A percentile compares a stretch with the other conserved stretches of the same genome.
Conservation (phyloP, 2,888 invertebrate species). For the Abrostola triplasia region DNA sequence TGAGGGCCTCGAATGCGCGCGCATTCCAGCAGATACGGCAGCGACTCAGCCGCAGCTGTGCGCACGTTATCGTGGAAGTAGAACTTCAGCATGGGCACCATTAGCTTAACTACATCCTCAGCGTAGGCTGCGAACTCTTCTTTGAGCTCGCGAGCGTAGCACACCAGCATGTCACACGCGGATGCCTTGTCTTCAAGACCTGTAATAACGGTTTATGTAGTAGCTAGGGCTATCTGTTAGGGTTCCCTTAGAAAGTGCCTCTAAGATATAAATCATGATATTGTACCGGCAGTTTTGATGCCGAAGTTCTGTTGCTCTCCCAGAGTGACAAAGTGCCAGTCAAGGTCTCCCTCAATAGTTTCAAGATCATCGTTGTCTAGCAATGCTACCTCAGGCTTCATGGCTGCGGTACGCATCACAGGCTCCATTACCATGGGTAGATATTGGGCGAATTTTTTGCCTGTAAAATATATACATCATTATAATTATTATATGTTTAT, state of each 20-base stretch:
- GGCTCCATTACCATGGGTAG: slow-evolving; percentile 98
- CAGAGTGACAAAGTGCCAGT: slow-evolving; percentile 98
- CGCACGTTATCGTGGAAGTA: slow-evolving; percentile 98
- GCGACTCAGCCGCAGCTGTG: slow-evolving; percentile 96
- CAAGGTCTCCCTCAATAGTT: slow-evolving; percentile 94
- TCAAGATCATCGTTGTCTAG: slow-evolving; percentile 95
- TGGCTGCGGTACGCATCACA: slow-evolving; percentile 96
- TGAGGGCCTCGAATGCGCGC: slow-evolving; percentile 94
- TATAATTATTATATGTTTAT: too few relatives aligned
- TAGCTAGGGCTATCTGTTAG: neutral
- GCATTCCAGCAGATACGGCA: slow-evolving; percentile 96
- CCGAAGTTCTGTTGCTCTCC: slow-evolving; percentile 99
- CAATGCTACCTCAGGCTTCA: slow-evolving; percentile 97
- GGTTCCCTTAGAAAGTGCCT: too few relatives aligned
- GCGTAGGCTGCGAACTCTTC: slow-evolving; percentile 91
- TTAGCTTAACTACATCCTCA: slow-evolving; percentile 92
- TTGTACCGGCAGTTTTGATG: slow-evolving; percentile 94
- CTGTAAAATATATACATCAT: slow-evolving; percentile 67
- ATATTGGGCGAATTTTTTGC: slow-evolving; percentile 96
- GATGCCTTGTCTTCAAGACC: slow-evolving; percentile 98
- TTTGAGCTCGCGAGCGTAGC: slow-evolving; percentile 97
- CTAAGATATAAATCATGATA: neutral
- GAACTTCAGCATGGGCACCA: slow-evolving; percentile 97
- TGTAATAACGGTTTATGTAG: slow-evolving; percentile 47
- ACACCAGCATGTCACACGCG: slow-evolving; percentile 98